Evolutionary conservation across 2,113 vertebrate genomes (phyloP), one percentile per base, ranked within the genome.

Genomic region (Hemicordylus capensis): DNA sequence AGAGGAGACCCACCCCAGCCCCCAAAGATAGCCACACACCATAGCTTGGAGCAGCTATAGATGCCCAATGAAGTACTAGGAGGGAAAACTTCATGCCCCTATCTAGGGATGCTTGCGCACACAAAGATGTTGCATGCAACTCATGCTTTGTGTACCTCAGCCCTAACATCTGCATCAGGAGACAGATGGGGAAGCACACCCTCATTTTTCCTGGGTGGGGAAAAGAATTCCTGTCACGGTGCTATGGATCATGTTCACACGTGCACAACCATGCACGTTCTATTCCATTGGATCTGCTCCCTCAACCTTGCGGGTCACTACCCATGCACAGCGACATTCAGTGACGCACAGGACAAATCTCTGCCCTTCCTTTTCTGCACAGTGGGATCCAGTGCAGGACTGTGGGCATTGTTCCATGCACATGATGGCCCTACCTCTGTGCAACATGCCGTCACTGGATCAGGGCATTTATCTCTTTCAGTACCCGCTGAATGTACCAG

Each of bases 1-100:
- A 78, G 83, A 61, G n/a, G 64, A 69, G 48, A 34, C 15, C 31
- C 3, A 6, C 20, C 34, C 51, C 28, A 26, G 7, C 4, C 44
- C 37, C 64, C 8, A 93, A 93, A 96, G 94, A 94, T 82, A 95
- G 91, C 88, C 37, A n/a, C 28, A 56, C 66, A 67, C 76, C 37
- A 34, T 90, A 93, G 93, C 46, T 76, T 93, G 94, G 76, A 95
- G 79, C 89, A 22, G 59, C 44, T 51, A 42, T 66, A 8, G n/a
- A 51, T 31, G 3, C 48, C 9, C 19, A 17, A n/a, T 59, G 37
- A 78, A 85, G 28, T 51, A 61, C 14, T 31, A 26, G n/a, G 20
- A 24, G 46, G 37, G 66, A 63, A 76, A 22, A 26, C 59, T 54
- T 20, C 22, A 7, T n/a, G 70, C n/a, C 46, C 58, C 15, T 22